Evolutionary conservation across 2,797 vertebrate genomes (phyloP).

Genomic region (Cyprinodon diabolis): DNA sequence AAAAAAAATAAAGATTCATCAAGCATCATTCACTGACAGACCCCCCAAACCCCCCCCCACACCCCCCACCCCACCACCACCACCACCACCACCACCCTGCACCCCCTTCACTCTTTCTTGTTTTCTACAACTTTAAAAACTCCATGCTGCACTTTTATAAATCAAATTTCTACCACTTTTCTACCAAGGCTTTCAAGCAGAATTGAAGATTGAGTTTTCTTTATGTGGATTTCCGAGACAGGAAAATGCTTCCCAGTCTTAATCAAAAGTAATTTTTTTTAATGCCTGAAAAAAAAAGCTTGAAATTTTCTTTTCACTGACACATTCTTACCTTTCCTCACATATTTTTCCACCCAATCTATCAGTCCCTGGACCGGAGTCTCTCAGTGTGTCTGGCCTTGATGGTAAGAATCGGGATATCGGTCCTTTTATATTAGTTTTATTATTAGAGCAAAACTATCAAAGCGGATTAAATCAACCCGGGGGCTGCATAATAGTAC

Average conservation of each 20-base stretch:
- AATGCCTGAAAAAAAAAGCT: constrained; percentile 8
- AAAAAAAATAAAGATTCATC: background rate
- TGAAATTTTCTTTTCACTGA: background rate
- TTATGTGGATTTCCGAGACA: constrained; percentile 31
- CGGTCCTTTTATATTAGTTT: background rate
- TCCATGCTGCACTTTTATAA: constrained; percentile 16
- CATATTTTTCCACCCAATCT: background rate
- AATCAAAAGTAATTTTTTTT: constrained; percentile 29
- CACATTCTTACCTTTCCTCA: constrained; percentile 3
- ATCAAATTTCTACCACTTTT: constrained; percentile 15
- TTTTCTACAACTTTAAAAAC: constrained; percentile 28
- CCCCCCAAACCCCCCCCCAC: too few relatives aligned
- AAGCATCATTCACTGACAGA: background rate
- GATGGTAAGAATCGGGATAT: background rate
- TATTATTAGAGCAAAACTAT: background rate
- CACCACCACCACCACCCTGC: too few relatives aligned
- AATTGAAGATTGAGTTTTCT: constrained; percentile 19
- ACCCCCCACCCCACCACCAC: too few relatives aligned
- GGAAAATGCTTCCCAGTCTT: constrained; percentile 2
- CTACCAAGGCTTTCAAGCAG: constrained; percentile 10
- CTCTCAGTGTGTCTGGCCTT: background rate
- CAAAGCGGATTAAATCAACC: background rate
- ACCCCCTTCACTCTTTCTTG: background rate
- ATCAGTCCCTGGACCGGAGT: background rate
- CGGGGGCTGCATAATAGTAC: background rate